Base-by-base conservation (phyloP, 92 coral and sea anemone genomes). In the Bergia puertoricense region DNA sequence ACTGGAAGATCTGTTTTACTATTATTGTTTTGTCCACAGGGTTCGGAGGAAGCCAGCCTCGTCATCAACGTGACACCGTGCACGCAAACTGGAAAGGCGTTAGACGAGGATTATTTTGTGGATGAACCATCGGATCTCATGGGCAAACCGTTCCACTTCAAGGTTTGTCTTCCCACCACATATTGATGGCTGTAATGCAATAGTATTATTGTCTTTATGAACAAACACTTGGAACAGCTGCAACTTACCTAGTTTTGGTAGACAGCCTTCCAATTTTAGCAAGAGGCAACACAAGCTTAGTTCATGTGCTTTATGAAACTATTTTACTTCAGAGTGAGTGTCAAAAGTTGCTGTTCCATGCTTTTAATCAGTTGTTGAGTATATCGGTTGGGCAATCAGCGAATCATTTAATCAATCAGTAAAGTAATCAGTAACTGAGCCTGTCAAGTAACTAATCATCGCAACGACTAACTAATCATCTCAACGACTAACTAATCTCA, bases 21-120 rank as follows among this genome's bases (percentile, higher is more conserved):
- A 23, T 5, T 62, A 20, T 89, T 75, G 72, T 51, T 74, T 41
- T 44, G 46, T 14, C 11, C 39, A 13, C 76, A 97, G 99, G 99
- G 99, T 15, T 91, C 93, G 16, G 99, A 97, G 75, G 98, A 95
- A 81, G 99, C 97, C 9, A 92, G 93, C n/a, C 89, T 96, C 5
- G 95, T 94, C 43, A 94, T 97, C 39, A 95, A 97, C 74, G 99
- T 97, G 20, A 77, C 98, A 4, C 99, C 99, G 2, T 97, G 99
- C 72, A 82, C 81, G 39, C 94, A 92, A 48, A 93, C 91, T 72
- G 98, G 98, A 6, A 97, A 97, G 73, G 71, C 98, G 0, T 89
- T 97, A 22, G 95, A 92, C 41, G 99, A 97, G 88, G 98, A 97
- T 14, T 89, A 90, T 82, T 97, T 95, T 76, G 98, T 97, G 6